Conservation (phyloP, 2,113 vertebrate genomes). For the Numenius arquata region DNA sequence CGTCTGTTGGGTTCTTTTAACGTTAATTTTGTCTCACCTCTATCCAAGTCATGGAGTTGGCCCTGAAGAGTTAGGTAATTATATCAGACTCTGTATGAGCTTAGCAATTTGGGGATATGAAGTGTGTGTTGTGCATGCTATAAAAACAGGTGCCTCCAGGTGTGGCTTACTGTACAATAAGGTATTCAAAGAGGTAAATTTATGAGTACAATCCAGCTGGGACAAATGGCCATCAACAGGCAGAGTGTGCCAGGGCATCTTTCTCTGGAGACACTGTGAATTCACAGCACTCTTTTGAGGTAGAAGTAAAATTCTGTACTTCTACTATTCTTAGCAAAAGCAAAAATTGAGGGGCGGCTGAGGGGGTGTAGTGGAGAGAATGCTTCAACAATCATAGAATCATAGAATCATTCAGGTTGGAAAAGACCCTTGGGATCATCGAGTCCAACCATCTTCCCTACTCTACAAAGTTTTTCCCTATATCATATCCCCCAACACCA, state of each 20-base stretch:
- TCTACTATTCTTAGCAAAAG: background rate
- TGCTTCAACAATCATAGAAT: background rate
- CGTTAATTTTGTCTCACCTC: background rate
- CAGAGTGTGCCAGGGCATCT: background rate
- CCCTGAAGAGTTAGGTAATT: background rate
- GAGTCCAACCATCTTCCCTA: too few relatives aligned
- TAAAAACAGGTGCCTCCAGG: background rate
- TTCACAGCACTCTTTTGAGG: background rate
- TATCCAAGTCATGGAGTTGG: background rate
- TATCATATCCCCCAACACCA: too few relatives aligned
- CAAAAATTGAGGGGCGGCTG: background rate
- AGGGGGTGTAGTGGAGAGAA: rapidly evolving
- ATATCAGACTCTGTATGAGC: background rate
- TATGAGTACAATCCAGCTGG: background rate
- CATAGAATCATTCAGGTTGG: too few relatives aligned
- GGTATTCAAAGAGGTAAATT: background rate
- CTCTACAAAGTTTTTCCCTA: too few relatives aligned
- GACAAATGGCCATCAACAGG: background rate
- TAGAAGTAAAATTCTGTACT: background rate
- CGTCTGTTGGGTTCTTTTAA: background rate
- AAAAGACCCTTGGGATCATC: too few relatives aligned
- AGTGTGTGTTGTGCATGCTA: background rate
- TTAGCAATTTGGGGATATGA: background rate
- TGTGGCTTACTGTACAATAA: background rate
- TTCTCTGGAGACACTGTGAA: background rate